A percentile compares a stretch with the other conserved stretches of the same genome.
These are phyloP conservation scores for Pseudoips prasinana DNA, from an alignment of 2,888 invertebrate genomes.

Conservation along the genomic window DNA sequence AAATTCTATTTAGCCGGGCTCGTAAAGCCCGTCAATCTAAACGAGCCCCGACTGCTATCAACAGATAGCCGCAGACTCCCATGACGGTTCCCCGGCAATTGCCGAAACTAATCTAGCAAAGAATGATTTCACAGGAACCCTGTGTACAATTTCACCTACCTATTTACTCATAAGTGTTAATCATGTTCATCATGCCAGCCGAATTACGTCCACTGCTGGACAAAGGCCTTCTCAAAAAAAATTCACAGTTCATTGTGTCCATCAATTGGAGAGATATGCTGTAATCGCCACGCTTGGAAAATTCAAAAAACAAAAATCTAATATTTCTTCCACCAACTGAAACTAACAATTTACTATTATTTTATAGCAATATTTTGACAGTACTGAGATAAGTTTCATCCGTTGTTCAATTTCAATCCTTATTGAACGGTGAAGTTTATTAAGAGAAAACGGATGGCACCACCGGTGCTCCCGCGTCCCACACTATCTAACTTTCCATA, in stretches of 20 bases:
- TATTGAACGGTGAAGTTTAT: constrained; percentile 49
- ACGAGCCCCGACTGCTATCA: constrained; percentile 51
- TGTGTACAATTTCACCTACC: constrained; percentile 48
- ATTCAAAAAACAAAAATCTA: constrained; percentile 21
- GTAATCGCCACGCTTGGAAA: constrained; percentile 8
- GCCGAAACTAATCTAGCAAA: constrained; percentile 49
- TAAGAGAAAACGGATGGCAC: constrained; percentile 50
- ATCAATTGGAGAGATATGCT: too few relatives aligned
- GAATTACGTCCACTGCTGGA: too few relatives aligned
- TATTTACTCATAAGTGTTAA: constrained; percentile 41
- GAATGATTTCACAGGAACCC: constrained; percentile 50
- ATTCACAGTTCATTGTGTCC: too few relatives aligned
- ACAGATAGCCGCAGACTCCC: constrained; percentile 52
- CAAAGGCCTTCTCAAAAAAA: too few relatives aligned
- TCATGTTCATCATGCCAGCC: too few relatives aligned
- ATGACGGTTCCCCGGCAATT: constrained; percentile 38
- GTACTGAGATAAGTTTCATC: constrained; percentile 15
- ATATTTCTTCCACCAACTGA: constrained; percentile 24
- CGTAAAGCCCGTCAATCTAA: constrained; percentile 51
- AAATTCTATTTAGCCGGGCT: constrained; percentile 48
- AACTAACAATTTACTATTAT: constrained; percentile 27
- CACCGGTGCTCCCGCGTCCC: constrained; percentile 53
- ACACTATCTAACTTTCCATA: constrained; percentile 65
- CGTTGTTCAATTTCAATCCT: constrained; percentile 33
- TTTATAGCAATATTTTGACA: constrained; percentile 20